Percentiles rank a stretch among this genome's conserved stretches.
phyloP scores from a whole-genome alignment of 2,888 invertebrate genomes.

The Dioctria linearis region DNA sequence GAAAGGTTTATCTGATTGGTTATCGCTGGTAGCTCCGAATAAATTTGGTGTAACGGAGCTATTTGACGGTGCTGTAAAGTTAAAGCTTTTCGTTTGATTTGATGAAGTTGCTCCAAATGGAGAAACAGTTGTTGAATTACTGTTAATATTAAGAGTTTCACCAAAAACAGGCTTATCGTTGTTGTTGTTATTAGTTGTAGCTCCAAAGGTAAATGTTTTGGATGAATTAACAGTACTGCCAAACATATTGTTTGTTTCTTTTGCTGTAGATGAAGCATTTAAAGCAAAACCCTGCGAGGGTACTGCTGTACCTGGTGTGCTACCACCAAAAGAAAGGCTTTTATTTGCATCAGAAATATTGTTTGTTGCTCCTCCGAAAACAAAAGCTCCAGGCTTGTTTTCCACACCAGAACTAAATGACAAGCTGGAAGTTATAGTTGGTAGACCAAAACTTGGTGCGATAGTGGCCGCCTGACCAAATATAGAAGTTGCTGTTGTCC shows the following conservation, averaged over 20 bases:
- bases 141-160: background rate
- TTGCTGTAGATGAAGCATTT: background rate
- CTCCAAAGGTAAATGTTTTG: conserved; percentile 29
- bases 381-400: conserved; percentile 6
- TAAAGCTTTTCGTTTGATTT: conserved; percentile 7
- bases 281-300: background rate
- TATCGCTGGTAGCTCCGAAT: conserved; percentile 14
- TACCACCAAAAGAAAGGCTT: conserved; percentile 2
- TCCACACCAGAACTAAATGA: background rate
- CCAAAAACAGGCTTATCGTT: background rate
- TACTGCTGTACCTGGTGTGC: background rate
- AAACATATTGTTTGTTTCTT: background rate
- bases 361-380: conserved; percentile 13
- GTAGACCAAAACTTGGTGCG: background rate
- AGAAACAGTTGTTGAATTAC: background rate
- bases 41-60: background rate
- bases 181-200: background rate
- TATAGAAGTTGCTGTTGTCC: conserved; percentile 16
- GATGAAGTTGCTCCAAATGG: background rate
- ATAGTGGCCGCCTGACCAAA: too few species aligned
- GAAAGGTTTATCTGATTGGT: conserved; percentile 10
- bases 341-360: background rate
- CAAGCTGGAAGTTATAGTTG: conserved; percentile 63
- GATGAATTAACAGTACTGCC: background rate
- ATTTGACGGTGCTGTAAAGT: conserved; percentile 1